Evolutionary conservation across 2,113 vertebrate species (phyloP).

Genomic region (Carassius carassius): DNA sequence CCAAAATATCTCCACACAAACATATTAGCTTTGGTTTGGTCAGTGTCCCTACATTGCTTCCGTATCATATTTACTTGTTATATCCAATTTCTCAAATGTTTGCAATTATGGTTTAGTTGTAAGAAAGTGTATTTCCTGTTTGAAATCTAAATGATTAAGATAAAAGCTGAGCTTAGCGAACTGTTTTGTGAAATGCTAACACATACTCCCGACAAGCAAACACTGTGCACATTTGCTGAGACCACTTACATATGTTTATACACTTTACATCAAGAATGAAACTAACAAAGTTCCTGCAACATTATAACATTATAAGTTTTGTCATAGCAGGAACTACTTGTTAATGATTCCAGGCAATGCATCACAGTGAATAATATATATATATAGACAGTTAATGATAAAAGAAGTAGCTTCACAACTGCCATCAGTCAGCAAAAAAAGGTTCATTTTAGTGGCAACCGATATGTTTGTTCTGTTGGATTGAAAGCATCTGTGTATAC

Average conservation of each 20-base stretch:
- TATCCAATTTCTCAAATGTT: neutral
- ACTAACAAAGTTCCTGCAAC: neutral
- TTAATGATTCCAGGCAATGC: neutral
- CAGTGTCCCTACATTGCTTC: neutral
- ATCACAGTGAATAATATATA: neutral
- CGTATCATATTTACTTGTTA: conserved; percentile 17
- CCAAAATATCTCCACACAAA: neutral
- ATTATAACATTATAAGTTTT: neutral
- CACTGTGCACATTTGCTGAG: neutral
- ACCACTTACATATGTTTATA: neutral
- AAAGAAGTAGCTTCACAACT: neutral
- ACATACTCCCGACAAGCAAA: conserved; percentile 1
- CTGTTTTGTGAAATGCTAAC: neutral
- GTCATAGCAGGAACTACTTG: conserved; percentile 7
- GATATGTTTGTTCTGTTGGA: neutral
- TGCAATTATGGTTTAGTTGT: conserved; percentile 14
- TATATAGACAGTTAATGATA: no score
- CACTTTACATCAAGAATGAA: neutral
- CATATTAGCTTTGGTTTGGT: neutral
- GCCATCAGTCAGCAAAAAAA: neutral
- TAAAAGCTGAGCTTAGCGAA: conserved; percentile 5
- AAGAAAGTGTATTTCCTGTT: conserved; percentile 12
- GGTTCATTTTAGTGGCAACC: neutral
- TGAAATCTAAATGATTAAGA: neutral
- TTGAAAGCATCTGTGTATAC: neutral